Evolutionary conservation across 2,888 invertebrate genomes (phyloP), one percentile per base, ranked within the genome.

Genomic region (Nomada fabriciana): DNA sequence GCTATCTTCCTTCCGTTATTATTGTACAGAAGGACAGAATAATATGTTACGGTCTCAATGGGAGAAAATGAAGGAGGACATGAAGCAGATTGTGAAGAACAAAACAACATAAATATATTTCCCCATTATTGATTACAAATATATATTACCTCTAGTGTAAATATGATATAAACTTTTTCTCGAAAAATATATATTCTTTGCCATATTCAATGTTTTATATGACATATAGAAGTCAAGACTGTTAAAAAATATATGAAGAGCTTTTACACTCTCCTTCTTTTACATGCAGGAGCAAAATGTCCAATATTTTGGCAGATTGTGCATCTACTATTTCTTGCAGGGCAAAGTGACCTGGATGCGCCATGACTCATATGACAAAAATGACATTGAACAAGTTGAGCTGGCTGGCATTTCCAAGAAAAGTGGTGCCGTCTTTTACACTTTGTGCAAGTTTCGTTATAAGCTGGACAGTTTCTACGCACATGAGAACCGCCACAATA

Each of bases 391-490:
- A 7, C 0, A 50, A 78, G 57, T 63, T 42, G 2, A 4, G 0
- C 0, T 10, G 7, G 0, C 11, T n/a, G 50, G 23, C 85, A 86
- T 64, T 57, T 78, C 76, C 77, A 73, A 1, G 68, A 67, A 20
- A 86, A 86, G 68, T 86, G 84, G 23, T 83, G 59, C 10, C 0
- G 7, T n/a, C 15, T 70, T 1, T 67, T 50, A 10, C 84, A 86
- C 7, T 84, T 84, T 0, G 70, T 43, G 36, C 86, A 86, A 36
- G 4, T 36, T 42, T 75, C 76, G 13, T 68, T 61, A 10, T 23
- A 86, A 59, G 85, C 67, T 15, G 71, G 80, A 42, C 86, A 86
- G 7, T 25, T 15, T n/a, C 13, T 63, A 0, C 15, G 9, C 1
- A n/a, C n/a, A 50, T 85, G 84, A 18, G 3, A 5, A 47, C 61